Evolutionary conservation across 2,888 invertebrate genomes (phyloP).

Genomic region (Oscheius sp.): DNA sequence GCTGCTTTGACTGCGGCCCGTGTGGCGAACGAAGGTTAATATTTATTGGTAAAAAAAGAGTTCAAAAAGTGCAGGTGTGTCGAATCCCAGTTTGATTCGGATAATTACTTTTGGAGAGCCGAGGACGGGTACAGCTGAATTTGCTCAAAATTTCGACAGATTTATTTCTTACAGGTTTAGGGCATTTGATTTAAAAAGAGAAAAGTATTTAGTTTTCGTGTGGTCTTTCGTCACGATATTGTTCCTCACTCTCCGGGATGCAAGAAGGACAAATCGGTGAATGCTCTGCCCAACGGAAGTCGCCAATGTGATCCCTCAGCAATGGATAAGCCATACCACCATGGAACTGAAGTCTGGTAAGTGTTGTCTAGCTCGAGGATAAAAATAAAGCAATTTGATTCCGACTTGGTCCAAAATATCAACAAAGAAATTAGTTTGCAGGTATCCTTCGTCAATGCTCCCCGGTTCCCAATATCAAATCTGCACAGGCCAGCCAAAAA

Average conservation of each 20-base stretch:
- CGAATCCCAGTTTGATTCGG: slow-evolving; percentile 47
- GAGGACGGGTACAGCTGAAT: slow-evolving; percentile 56
- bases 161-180: slow-evolving; percentile 56
- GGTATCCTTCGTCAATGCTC: slow-evolving; percentile 39
- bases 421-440: not conserved
- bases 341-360: slow-evolving; percentile 58
- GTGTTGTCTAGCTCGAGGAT: not conserved
- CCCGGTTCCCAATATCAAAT: slow-evolving; percentile 44
- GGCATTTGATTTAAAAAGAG: not conserved
- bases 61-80: slow-evolving; percentile 28
- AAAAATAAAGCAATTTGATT: not conserved
- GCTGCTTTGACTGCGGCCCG: slow-evolving; percentile 55
- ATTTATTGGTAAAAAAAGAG: not conserved
- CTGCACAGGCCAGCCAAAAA: slow-evolving; percentile 50
- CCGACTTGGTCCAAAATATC: not conserved
- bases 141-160: slow-evolving; percentile 54
- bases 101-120: slow-evolving; percentile 66
- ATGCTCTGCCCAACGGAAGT: slow-evolving; percentile 35
- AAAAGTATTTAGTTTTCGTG: slow-evolving; percentile 54
- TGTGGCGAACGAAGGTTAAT: slow-evolving; percentile 40
- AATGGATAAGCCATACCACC: slow-evolving; percentile 54
- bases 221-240: slow-evolving; percentile 61
- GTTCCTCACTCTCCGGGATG: slow-evolving; percentile 66
- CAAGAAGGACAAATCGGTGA: slow-evolving; percentile 48
- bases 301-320: slow-evolving; percentile 48